Evolutionary conservation across 2,888 invertebrate species (phyloP).

Genomic region (Agriopis leucophaearia): DNA sequence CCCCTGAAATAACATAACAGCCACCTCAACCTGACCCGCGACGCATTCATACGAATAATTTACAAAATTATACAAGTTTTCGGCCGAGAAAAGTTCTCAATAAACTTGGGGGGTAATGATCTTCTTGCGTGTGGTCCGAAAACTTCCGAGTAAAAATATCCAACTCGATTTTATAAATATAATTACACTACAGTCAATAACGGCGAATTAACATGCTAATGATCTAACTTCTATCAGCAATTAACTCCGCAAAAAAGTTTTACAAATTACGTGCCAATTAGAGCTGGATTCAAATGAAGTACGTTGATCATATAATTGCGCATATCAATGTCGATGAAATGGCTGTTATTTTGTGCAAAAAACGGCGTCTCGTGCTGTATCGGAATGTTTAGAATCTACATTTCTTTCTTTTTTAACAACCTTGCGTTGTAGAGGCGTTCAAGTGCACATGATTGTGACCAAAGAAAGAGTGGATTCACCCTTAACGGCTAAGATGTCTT

Average conservation of each 20-base stretch:
- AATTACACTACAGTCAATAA: constrained; percentile 53
- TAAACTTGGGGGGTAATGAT: constrained; percentile 65
- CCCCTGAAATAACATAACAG: constrained; percentile 61
- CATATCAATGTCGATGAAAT: constrained; percentile 63
- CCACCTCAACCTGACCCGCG: constrained; percentile 56
- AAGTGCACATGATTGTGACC: constrained; percentile 65
- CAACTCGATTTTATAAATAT: constrained; percentile 58
- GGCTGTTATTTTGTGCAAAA: constrained; percentile 57
- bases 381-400: constrained; percentile 56
- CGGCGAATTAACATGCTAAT: constrained; percentile 61
- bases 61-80: constrained; percentile 53
- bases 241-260: constrained; percentile 60
- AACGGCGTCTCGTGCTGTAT: constrained; percentile 47
- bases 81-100: constrained; percentile 53
- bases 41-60: constrained; percentile 51
- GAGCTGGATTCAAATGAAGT: constrained; percentile 61
- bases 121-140: constrained; percentile 71
- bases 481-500: constrained; percentile 76
- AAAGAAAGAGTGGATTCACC: constrained; percentile 76
- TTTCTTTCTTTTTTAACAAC: constrained; percentile 55
- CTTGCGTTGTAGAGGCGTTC: constrained; percentile 49
- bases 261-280: constrained; percentile 64
- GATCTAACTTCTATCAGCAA: constrained; percentile 65
- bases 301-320: constrained; percentile 63
- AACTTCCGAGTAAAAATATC: constrained; percentile 59